A percentile compares a stretch with the other conserved stretches of the same genome.
Evolutionary conservation across 2,797 vertebrate species (phyloP).

Genomic region (Moxostoma hubbsi): DNA sequence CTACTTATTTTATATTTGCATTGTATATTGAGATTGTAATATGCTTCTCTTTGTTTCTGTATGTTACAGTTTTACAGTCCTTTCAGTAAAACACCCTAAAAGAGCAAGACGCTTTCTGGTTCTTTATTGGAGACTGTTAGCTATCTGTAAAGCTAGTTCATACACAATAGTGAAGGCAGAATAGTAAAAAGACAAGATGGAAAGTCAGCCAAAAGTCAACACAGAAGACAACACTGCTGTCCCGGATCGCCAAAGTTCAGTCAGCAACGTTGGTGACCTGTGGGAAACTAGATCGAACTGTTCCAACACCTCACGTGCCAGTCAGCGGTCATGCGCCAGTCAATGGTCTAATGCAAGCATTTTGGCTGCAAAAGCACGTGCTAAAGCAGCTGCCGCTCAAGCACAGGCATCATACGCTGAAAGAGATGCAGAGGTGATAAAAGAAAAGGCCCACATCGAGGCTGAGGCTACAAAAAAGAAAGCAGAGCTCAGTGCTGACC

Average conservation of each 20-base stretch:
- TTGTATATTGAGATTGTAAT: neutral
- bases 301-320: neutral
- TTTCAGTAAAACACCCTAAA: no score
- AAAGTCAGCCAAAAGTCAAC: neutral
- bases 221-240: neutral
- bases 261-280: neutral
- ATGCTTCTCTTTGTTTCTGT: neutral
- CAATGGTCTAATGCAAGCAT: neutral
- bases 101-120: neutral
- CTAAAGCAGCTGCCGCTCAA: constrained; percentile 1
- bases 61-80: neutral
- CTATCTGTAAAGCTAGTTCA: constrained; percentile 5
- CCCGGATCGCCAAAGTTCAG: neutral
- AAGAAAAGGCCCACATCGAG: neutral
- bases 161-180: neutral
- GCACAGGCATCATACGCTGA: neutral
- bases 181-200: neutral
- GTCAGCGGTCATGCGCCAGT: neutral
- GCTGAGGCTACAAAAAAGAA: no score
- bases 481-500: no score
- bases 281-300: constrained; percentile 3
- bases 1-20: no score
- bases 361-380: neutral
- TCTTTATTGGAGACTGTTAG: constrained; percentile 3
- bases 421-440: neutral